Conservation (phyloP, 1,140 invertebrate species). For the Drosophila auraria region DNA sequence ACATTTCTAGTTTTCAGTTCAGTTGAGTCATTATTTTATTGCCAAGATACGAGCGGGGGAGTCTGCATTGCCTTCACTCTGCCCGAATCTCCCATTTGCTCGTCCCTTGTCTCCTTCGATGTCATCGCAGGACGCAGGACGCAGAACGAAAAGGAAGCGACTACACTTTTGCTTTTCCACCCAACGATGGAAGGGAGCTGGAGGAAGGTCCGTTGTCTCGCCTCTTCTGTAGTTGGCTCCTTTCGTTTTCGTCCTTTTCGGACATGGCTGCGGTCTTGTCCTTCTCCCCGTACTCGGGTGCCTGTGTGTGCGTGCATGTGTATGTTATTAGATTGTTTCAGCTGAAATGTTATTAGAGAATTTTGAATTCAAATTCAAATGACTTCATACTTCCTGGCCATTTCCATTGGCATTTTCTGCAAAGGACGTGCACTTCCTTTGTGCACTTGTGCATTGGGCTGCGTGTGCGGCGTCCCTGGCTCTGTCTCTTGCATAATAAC, state of each 20-base stretch:
- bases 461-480: slow-evolving; percentile 13
- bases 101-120: slow-evolving; percentile 2
- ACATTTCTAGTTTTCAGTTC: slow-evolving; percentile 84
- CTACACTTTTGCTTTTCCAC: slow-evolving; percentile 77
- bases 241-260: slow-evolving; percentile 73
- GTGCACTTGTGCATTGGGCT: slow-evolving; percentile 37
- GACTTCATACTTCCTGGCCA: slow-evolving; percentile 71
- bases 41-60: slow-evolving; percentile 72
- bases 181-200: slow-evolving; percentile 25
- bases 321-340: slow-evolving; percentile 82
- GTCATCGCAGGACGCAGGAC: slow-evolving; percentile 64
- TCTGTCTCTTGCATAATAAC: slow-evolving; percentile 57
- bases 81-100: not conserved
- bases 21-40: slow-evolving; percentile 84
- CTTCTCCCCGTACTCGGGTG: slow-evolving; percentile 9
- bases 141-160: slow-evolving; percentile 51
- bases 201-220: slow-evolving; percentile 42
- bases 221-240: slow-evolving; percentile 57
- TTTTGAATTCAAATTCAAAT: slow-evolving; percentile 84
- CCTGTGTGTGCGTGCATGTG: slow-evolving; percentile 11
- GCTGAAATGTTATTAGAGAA: slow-evolving; percentile 83
- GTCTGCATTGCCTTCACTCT: slow-evolving; percentile 53
- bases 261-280: slow-evolving; percentile 41
- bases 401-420: slow-evolving; percentile 29
- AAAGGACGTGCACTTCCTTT: slow-evolving; percentile 66